A percentile compares a stretch with the other conserved stretches of the same genome.
Conservation (phyloP, 2,113 vertebrate species). For the Semnopithecus entellus region DNA sequence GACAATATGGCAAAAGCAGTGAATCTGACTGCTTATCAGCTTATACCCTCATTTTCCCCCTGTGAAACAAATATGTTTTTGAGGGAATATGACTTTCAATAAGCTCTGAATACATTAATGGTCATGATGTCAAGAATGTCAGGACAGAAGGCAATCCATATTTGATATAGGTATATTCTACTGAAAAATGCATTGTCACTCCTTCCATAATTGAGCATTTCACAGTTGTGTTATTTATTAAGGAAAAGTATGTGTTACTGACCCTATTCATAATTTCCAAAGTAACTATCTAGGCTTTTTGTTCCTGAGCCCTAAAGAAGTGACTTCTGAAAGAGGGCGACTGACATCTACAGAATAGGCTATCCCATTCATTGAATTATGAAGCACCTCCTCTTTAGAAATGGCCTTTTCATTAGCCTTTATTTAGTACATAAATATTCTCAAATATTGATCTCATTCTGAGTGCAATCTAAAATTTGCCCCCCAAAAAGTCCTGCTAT, state of each 20-base stretch:
- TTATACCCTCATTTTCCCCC: not conserved
- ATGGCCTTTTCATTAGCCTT: not conserved
- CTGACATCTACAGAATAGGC: not conserved
- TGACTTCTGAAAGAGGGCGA: not conserved
- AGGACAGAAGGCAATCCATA: not conserved
- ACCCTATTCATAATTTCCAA: not conserved
- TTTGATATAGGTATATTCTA: not conserved
- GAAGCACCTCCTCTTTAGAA: not conserved
- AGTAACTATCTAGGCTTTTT: not conserved
- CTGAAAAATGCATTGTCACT: not conserved
- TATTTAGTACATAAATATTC: not conserved
- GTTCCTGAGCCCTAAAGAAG: not conserved
- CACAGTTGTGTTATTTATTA: too few relatives aligned
- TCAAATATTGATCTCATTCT: not conserved
- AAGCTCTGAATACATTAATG: not conserved
- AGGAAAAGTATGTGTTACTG: not conserved
- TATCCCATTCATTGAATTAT: not conserved
- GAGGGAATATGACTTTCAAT: not conserved
- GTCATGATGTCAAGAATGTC: not conserved
- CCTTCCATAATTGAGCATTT: not conserved
- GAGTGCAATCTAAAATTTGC: not conserved
- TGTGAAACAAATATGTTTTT: not conserved
- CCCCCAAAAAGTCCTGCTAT: not conserved
- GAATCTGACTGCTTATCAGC: not conserved
- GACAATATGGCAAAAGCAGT: not conserved